Evolutionary conservation across 2,797 vertebrate genomes (phyloP).

Genomic region (Sylvilagus floridanus): DNA sequence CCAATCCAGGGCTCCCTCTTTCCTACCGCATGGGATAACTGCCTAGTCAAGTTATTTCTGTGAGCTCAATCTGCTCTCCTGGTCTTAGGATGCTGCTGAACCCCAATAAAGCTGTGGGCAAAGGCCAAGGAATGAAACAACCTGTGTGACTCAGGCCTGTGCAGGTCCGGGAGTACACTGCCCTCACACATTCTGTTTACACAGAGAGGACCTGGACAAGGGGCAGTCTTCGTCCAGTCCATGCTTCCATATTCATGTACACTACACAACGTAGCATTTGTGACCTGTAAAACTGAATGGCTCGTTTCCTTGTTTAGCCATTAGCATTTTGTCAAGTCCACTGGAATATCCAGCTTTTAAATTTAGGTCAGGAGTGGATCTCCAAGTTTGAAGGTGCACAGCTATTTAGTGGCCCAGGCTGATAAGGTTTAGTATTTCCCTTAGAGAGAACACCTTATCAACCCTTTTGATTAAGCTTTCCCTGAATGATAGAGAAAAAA

Average conservation of each 20-base stretch:
- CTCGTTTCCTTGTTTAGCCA: background rate
- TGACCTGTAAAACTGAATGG: background rate
- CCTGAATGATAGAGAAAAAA: background rate
- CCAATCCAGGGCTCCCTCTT: background rate
- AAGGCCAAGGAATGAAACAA: background rate
- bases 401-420: background rate
- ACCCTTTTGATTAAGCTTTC: background rate
- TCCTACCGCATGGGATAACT: background rate
- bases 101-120: background rate
- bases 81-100: background rate
- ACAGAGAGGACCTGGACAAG: background rate
- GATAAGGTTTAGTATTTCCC: background rate
- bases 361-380: background rate
- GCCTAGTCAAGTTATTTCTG: conserved; percentile 24
- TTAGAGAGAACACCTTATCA: background rate
- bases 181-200: background rate
- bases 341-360: background rate
- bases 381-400: background rate
- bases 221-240: background rate
- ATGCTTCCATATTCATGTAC: background rate
- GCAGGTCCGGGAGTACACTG: background rate
- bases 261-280: background rate
- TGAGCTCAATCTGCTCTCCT: background rate
- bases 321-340: background rate
- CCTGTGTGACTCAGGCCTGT: background rate